Percentiles rank a stretch among this genome's conserved stretches.
phyloP scores from a whole-genome alignment of 2,888 invertebrate species.

The Prenolepis imparis region DNA sequence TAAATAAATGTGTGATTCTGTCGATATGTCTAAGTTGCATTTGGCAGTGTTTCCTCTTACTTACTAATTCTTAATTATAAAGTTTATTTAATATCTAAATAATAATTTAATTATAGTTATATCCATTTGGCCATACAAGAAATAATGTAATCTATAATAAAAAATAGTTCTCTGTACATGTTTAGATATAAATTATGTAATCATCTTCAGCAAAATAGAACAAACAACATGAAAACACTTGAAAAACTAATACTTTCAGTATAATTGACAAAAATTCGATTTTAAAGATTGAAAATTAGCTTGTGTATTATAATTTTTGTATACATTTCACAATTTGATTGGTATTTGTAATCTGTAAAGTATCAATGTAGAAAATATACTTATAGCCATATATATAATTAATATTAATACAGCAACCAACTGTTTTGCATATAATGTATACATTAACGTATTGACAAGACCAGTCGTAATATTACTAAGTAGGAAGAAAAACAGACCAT shows the following conservation, averaged over 20 bases:
- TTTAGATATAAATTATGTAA: conserved; percentile 16
- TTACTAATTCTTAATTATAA: conserved; percentile 32
- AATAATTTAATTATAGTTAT: conserved; percentile 22
- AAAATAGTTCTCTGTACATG: conserved; percentile 1
- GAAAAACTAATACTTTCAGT: background rate
- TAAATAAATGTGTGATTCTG: conserved; percentile 56
- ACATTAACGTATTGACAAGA: conserved; percentile 91
- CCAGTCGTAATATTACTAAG: conserved; percentile 95
- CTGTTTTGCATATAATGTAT: conserved; percentile 88
- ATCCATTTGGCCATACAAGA: background rate
- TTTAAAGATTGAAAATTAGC: background rate
- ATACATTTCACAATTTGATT: conserved; percentile 76
- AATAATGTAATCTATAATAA: background rate
- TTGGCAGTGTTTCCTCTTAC: conserved; percentile 56
- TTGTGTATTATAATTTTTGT: background rate
- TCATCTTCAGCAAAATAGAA: background rate
- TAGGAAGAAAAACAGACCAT: conserved; percentile 94
- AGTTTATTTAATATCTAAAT: conserved; percentile 10
- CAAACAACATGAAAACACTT: background rate
- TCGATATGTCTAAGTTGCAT: conserved; percentile 57
- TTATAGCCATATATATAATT: conserved; percentile 79
- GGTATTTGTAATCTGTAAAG: conserved; percentile 78
- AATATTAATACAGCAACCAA: conserved; percentile 77
- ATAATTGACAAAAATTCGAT: conserved; percentile 4
- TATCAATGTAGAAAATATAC: conserved; percentile 73